Conservation (phyloP, 2,797 vertebrate species). For the Arremon aurantiirostris region DNA sequence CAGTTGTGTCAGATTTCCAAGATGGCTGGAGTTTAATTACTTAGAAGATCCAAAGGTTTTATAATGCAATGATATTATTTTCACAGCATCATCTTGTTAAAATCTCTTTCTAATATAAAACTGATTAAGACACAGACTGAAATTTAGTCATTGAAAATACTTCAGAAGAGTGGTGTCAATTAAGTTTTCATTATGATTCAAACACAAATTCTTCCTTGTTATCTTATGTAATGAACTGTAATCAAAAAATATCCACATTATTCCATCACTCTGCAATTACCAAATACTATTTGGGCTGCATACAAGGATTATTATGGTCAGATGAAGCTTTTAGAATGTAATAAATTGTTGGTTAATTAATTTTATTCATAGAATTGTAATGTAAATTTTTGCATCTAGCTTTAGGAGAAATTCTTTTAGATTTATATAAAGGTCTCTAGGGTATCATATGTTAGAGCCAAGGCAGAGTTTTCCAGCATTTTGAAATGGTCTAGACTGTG, state of each 20-base stretch:
- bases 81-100: conserved; percentile 3
- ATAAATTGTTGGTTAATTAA: conserved; percentile 51
- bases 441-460: neutral
- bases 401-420: neutral
- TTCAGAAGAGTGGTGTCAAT: neutral
- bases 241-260: conserved; percentile 22
- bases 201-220: conserved; percentile 31
- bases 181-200: conserved; percentile 34
- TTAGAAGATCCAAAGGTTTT: conserved; percentile 2
- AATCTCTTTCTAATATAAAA: conserved; percentile 27
- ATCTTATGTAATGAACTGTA: conserved; percentile 35
- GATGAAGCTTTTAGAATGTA: conserved; percentile 32
- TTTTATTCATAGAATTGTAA: conserved; percentile 40
- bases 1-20: conserved; percentile 8
- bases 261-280: conserved; percentile 17
- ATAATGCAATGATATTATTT: conserved; percentile 3
- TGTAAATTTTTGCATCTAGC: neutral
- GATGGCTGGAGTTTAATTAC: conserved; percentile 21
- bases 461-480: neutral
- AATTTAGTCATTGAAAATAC: conserved; percentile 22
- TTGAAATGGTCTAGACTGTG: neutral
- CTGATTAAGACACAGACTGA: conserved; percentile 32
- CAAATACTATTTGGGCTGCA: conserved; percentile 16
- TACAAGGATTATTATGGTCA: conserved; percentile 19
- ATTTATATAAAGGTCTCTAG: neutral